These are phyloP conservation scores for Calosoma granatense DNA, from an alignment of 1,140 invertebrate genomes.

Conservation along the genomic window DNA sequence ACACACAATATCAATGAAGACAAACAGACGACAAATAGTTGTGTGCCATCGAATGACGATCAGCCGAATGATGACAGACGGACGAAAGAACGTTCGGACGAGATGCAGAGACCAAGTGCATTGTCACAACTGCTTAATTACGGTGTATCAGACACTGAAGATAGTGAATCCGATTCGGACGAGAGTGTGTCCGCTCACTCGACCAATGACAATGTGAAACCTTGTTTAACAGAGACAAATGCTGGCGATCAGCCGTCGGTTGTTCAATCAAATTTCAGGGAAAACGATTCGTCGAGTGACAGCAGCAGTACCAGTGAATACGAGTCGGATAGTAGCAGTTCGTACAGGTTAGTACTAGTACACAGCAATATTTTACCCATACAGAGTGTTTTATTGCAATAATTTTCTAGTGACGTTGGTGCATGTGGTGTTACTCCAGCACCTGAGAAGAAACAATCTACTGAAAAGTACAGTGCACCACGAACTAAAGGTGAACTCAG, in stretches of 20 bases:
- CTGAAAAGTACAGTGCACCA: background rate
- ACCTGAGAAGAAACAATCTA: background rate
- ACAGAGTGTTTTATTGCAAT: background rate
- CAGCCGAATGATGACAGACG: background rate
- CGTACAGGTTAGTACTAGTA: background rate
- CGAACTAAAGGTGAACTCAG: conserved; percentile 14
- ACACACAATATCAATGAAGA: background rate
- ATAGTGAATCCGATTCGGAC: background rate
- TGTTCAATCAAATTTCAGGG: background rate
- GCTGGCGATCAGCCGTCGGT: background rate
- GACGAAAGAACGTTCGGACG: background rate
- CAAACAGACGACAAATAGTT: background rate
- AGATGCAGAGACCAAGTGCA: background rate
- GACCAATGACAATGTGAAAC: background rate
- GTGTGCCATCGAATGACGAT: background rate
- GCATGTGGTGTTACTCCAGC: background rate
- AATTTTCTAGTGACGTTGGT: background rate
- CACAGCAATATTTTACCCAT: background rate
- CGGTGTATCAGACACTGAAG: background rate
- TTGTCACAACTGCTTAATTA: background rate
- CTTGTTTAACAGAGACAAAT: background rate
- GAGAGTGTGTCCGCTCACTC: background rate
- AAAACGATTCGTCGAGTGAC: background rate
- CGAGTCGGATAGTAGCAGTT: background rate
- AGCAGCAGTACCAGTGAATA: background rate